Percentiles rank a stretch among this genome's conserved stretches.
Conservation (phyloP, 2,113 vertebrate genomes). For the Ornithorhynchus anatinus region DNA sequence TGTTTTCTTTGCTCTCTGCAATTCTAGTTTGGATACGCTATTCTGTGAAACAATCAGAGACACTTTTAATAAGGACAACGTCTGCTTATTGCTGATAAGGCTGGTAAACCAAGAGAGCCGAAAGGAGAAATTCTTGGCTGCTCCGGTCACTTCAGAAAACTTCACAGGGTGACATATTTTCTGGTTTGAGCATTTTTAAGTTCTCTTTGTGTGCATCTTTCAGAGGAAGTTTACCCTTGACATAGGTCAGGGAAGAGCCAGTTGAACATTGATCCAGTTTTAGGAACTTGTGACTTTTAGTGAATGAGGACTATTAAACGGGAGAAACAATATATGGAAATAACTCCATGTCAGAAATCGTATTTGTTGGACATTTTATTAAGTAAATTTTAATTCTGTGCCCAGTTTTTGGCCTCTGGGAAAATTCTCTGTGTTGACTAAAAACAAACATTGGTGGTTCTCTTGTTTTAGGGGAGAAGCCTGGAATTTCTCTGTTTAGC, state of each 20-base stretch:
- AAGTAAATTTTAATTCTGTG: constrained; percentile 7
- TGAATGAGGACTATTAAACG: background rate
- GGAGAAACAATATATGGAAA: background rate
- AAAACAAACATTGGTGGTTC: constrained; percentile 46
- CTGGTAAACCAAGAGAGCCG: constrained; percentile 19
- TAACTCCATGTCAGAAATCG: background rate
- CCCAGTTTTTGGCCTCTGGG: constrained; percentile 29
- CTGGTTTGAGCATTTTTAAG: constrained; percentile 9
- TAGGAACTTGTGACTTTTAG: background rate
- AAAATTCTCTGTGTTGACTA: constrained; percentile 34
- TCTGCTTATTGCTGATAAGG: constrained; percentile 60
- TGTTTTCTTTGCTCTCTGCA: constrained; percentile 58
- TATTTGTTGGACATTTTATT: background rate
- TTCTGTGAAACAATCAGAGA: constrained; percentile 60
- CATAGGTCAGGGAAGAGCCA: background rate
- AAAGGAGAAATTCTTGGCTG: background rate
- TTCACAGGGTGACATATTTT: background rate
- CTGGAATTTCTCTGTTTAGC: constrained; percentile 52
- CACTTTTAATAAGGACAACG: constrained; percentile 53
- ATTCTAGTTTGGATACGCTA: constrained; percentile 49
- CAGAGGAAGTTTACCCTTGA: constrained; percentile 3
- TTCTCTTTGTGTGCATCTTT: background rate
- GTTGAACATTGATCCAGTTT: background rate
- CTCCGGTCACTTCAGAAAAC: constrained; percentile 1
- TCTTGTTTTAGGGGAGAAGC: constrained; percentile 58